A percentile compares a stretch with the other conserved stretches of the same genome.
These are phyloP conservation scores for Acleris holmiana DNA, from an alignment of 2,888 invertebrate species.

Conservation along the genomic window DNA sequence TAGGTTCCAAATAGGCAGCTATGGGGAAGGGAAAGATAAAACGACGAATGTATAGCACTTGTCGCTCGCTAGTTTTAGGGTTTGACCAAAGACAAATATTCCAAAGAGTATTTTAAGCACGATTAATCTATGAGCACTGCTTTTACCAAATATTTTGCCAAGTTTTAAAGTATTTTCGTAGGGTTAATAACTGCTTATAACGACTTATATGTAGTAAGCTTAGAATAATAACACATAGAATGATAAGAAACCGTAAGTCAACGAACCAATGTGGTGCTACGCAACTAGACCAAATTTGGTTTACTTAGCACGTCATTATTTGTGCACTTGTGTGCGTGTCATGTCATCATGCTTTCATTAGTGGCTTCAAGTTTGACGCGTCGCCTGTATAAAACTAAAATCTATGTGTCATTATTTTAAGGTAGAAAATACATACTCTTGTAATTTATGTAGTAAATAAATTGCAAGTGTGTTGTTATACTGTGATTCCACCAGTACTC, in stretches of 20 bases:
- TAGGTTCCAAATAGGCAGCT: slow-evolving; percentile 62
- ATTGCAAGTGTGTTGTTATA: slow-evolving; percentile 4
- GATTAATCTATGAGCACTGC: slow-evolving; percentile 27
- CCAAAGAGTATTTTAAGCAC: slow-evolving; percentile 43
- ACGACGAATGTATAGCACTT: slow-evolving; percentile 62
- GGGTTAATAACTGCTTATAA: too few species aligned
- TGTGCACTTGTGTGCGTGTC: too few species aligned
- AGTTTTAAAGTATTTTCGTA: slow-evolving; percentile 1
- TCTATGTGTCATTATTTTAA: neutral
- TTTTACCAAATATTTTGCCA: slow-evolving; percentile 34
- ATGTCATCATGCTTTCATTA: too few species aligned
- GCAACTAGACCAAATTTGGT: too few species aligned
- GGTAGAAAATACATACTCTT: too few species aligned
- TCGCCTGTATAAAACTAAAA: too few species aligned
- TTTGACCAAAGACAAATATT: slow-evolving; percentile 62
- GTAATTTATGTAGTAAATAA: too few species aligned
- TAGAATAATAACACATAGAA: too few species aligned
- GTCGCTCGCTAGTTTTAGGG: slow-evolving; percentile 69
- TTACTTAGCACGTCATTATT: too few species aligned
- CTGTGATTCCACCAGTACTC: slow-evolving; percentile 30
- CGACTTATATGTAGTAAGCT: too few species aligned
- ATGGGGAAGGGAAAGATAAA: slow-evolving; percentile 48
- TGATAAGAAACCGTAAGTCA: too few species aligned
- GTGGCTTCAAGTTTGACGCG: neutral
- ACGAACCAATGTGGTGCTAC: too few species aligned